phyloP scores from a whole-genome alignment of 2,113 vertebrate genomes.

The Malaclemys terrapin region DNA sequence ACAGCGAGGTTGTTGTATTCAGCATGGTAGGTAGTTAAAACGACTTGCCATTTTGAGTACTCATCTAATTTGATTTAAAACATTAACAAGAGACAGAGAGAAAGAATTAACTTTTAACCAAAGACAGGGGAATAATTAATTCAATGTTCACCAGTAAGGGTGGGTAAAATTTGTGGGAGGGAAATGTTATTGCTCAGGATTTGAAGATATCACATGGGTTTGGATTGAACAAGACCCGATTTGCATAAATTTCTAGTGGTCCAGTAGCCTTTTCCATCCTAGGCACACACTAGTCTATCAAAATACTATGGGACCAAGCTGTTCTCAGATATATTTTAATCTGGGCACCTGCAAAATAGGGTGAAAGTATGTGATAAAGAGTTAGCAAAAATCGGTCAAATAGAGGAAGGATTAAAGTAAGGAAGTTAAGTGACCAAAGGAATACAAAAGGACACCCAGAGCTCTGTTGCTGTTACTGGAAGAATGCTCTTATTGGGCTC shows the following conservation, averaged over 20 bases:
- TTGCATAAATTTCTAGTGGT: background rate
- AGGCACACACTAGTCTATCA: background rate
- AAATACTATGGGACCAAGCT: background rate
- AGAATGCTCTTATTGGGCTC: background rate
- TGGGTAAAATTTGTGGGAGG: background rate
- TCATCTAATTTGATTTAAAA: background rate
- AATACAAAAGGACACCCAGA: background rate
- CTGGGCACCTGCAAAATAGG: background rate
- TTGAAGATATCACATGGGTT: no score
- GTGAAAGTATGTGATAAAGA: background rate
- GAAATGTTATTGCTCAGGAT: background rate
- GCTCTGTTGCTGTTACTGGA: background rate
- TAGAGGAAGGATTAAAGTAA: background rate
- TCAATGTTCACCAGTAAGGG: background rate
- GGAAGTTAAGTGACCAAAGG: background rate
- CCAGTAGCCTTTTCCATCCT: background rate
- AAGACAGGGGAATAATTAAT: background rate
- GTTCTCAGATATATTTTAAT: background rate
- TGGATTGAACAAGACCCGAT: background rate
- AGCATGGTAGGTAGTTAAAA: background rate
- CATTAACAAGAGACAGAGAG: background rate
- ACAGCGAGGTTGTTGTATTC: background rate
- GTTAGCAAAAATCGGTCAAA: background rate
- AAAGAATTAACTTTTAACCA: background rate
- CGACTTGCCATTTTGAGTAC: background rate